Percentiles rank a stretch among this genome's conserved stretches.
Conservation (phyloP, 2,797 vertebrate genomes). For the Spondyliosoma cantharus region DNA sequence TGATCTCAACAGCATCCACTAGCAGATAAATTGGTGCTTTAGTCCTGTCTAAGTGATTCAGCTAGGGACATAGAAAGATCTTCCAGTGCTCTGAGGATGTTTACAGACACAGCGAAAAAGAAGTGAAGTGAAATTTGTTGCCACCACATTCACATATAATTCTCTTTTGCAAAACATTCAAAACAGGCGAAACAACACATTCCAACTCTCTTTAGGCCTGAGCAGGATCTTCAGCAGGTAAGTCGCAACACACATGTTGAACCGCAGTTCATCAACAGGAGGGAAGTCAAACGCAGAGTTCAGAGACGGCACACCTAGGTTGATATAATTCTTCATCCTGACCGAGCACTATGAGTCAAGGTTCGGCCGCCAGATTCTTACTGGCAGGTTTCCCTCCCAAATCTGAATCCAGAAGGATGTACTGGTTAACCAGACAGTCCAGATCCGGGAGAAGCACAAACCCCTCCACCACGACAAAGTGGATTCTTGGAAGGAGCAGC, state of each 20-base stretch:
- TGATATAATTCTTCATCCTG: background rate
- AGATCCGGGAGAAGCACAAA: background rate
- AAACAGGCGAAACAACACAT: constrained; percentile 12
- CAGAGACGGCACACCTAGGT: background rate
- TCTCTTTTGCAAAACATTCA: constrained; percentile 17
- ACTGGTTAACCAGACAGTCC: too few relatives aligned
- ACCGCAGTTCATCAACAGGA: background rate
- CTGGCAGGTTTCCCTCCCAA: background rate
- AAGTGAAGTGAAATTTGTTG: background rate
- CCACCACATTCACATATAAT: constrained; percentile 5
- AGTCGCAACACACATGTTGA: background rate
- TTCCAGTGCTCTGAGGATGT: constrained; percentile 18
- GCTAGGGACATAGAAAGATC: background rate
- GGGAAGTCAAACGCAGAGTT: background rate
- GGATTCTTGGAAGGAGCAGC: background rate
- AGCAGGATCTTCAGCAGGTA: background rate
- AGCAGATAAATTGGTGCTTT: constrained; percentile 26
- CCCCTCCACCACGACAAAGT: background rate
- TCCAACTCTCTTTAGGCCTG: background rate
- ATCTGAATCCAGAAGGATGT: too few relatives aligned
- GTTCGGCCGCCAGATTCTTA: background rate
- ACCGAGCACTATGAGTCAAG: background rate
- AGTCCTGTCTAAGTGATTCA: constrained; percentile 35
- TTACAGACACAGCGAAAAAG: constrained; percentile 18
- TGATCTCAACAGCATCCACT: constrained; percentile 30